Evolutionary conservation across 53 echinoderm and acorn worm species (phyloP), one percentile per base, ranked within the genome.

Genomic region (Pentamera pediparva): DNA sequence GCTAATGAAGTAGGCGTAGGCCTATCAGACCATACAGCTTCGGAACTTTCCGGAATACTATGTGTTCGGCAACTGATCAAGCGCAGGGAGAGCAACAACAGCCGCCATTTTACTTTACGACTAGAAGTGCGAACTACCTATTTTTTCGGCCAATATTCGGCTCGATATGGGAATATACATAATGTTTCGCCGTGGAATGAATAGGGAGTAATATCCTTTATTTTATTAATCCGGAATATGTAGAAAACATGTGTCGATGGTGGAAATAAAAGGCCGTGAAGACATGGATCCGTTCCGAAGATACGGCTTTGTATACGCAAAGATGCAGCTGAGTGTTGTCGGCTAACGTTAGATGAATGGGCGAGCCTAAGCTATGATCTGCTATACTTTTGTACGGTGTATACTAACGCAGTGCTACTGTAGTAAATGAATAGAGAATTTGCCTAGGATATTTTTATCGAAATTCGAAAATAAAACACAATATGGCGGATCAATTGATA

Each of bases 81-180:
- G 92, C 91, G 92, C 89, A 92, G 88, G 88, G 91, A 91, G 87
- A 85, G 90, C 88, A 91, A 92, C 98, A 98, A 98, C 98, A 98
- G 98, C 98, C 98, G 98, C 98, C 98, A 98, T 98, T 92, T 98
- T 98, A 83, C 78, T 81, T 50, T 54, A 76, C 64, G 53, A 83
- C 85, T 87, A 78, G 81, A 83, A 82, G 77, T 87, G 85, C 86
- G 84, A 76, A 84, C 90, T 89, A 87, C 83, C 80, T 77, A 85
- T 61, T 70, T 75, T 87, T 90, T 81, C 70, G 48, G 59, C 69
- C 73, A 64, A 81, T 87, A 84, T 89, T 93, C 84, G 72, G 78
- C 84, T 74, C 81, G n/a, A 34, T 18, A 72, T 33, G 37, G 51
- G 78, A 52, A 69, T 71, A 81, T 83, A 73, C 65, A 57, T 47